phyloP scores from a whole-genome alignment of 1,140 invertebrate genomes.

The Lordiphosa mommai region DNA sequence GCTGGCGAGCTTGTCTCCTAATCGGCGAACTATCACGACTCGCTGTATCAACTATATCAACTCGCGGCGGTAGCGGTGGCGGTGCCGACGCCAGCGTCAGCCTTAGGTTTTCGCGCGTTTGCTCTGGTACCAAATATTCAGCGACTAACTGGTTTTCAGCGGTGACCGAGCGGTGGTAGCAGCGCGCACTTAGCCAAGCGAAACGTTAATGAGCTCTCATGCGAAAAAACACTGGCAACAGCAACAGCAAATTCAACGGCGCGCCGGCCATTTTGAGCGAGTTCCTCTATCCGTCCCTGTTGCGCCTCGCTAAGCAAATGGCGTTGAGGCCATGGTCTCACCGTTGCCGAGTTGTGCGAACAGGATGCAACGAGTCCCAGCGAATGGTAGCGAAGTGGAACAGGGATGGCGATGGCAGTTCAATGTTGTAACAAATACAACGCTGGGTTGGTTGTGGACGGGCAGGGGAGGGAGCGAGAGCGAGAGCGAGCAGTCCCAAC shows the following conservation, averaged over 20 bases:
- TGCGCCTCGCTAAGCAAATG: neutral
- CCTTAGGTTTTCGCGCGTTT: constrained; percentile 26
- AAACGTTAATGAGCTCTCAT: constrained; percentile 79
- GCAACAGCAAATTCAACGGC: constrained; percentile 20
- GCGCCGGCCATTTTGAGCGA: constrained; percentile 55
- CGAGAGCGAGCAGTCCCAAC: constrained; percentile 4
- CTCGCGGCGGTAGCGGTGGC: constrained; percentile 29
- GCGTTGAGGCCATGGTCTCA: neutral
- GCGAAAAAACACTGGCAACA: constrained; percentile 74
- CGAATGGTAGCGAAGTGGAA: constrained; percentile 17
- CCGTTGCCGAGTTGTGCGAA: constrained; percentile 1
- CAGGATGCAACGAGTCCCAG: constrained; percentile 9
- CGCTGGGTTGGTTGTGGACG: constrained; percentile 1
- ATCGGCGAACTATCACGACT: constrained; percentile 46
- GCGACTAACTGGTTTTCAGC: constrained; percentile 60
- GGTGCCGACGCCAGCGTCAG: constrained; percentile 22
- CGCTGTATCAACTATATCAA: too few relatives aligned
- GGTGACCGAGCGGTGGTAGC: constrained; percentile 34
- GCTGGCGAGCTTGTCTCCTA: constrained; percentile 37
- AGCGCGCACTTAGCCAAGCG: constrained; percentile 75
- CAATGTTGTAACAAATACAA: constrained; percentile 9
- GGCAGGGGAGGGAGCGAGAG: neutral
- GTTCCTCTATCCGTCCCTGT: constrained; percentile 11
- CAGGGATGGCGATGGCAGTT: constrained; percentile 16
- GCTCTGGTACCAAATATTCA: constrained; percentile 41